phyloP scores from a whole-genome alignment of 23 tunicate species.

The Halocynthia aurantium region DNA sequence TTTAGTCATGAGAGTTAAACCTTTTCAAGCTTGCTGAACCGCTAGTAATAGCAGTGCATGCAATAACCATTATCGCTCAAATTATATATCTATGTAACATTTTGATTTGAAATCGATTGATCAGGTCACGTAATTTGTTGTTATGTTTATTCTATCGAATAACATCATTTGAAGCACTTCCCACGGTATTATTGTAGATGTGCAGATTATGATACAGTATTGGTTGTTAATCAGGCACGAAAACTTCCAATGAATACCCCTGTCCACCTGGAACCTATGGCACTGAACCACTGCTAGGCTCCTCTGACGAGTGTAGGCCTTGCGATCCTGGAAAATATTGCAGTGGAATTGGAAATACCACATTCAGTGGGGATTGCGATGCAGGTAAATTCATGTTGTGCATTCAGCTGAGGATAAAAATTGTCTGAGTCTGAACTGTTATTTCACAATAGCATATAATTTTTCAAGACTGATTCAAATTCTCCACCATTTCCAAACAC shows the following conservation, averaged over 20 bases:
- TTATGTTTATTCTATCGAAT: no score
- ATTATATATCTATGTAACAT: no score
- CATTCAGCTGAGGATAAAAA: neutral
- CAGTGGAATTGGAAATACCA: constrained; percentile 52
- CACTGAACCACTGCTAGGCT: constrained; percentile 15
- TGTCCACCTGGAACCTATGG: constrained; percentile 94
- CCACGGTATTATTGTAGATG: no score
- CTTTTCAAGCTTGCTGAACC: no score
- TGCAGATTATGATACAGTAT: no score
- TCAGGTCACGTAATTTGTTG: no score
- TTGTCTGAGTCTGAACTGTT: neutral
- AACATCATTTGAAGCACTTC: no score
- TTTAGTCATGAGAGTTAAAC: neutral
- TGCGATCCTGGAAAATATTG: constrained; percentile 92
- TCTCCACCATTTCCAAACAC: neutral
- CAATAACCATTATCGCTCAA: no score
- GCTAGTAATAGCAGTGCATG: no score
- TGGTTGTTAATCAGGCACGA: constrained; percentile 30
- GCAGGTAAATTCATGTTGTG: constrained; percentile 29
- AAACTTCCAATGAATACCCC: constrained; percentile 35
- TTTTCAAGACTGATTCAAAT: neutral
- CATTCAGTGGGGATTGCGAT: constrained; percentile 60
- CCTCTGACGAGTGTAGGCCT: constrained; percentile 43
- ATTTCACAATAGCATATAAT: neutral
- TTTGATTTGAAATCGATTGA: no score